A percentile compares a stretch with the other conserved stretches of the same genome.
phyloP scores from a whole-genome alignment of 1,140 invertebrate genomes.

The Cryptotermes secundus region DNA sequence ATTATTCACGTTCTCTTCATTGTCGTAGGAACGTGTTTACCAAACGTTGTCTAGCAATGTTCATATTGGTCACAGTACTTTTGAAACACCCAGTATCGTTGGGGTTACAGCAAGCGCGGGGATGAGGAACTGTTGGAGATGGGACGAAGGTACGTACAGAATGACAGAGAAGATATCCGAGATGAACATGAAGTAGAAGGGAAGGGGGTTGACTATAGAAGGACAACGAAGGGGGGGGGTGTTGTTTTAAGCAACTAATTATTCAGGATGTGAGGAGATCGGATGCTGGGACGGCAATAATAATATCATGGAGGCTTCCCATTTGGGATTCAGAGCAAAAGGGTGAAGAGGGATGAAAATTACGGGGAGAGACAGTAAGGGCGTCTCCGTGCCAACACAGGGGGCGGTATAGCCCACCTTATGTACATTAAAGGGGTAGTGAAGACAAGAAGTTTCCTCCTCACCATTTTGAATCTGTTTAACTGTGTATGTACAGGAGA shows the following conservation, averaged over 20 bases:
- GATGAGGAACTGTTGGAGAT: neutral
- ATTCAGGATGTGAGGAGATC: conserved; percentile 28
- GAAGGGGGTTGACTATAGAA: conserved; percentile 9
- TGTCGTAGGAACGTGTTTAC: too few species aligned
- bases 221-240: conserved; percentile 4
- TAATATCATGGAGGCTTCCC: neutral
- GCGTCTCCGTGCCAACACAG: conserved; percentile 20
- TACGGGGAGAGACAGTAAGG: conserved; percentile 22
- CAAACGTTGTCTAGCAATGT: too few species aligned
- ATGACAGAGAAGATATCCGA: conserved; percentile 16
- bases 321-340: neutral
- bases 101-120: neutral
- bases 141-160: neutral
- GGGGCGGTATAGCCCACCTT: conserved; percentile 6
- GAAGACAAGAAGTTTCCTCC: conserved; percentile 23
- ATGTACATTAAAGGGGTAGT: neutral
- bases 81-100: neutral
- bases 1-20: too few species aligned
- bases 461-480: conserved; percentile 24
- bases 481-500: neutral
- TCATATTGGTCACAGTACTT: too few species aligned
- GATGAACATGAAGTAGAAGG: neutral
- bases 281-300: conserved; percentile 23
- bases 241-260: conserved; percentile 35
- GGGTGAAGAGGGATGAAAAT: neutral